Percentiles rank a stretch among this genome's conserved stretches.
phyloP scores from a whole-genome alignment of 2,888 invertebrate species.

The Yponomeuta cagnagella region DNA sequence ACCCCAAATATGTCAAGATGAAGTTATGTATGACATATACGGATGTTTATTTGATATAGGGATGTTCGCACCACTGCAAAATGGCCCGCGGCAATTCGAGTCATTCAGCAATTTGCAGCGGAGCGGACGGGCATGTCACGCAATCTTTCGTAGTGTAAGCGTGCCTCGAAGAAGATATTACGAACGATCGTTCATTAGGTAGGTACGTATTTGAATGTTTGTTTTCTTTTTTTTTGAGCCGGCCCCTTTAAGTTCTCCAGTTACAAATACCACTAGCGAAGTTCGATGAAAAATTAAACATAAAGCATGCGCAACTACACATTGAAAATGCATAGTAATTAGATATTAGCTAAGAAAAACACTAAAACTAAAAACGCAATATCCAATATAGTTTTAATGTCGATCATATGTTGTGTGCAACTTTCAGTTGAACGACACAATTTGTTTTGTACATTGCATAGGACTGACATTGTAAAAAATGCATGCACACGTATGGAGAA shows the following conservation, averaged over 20 bases:
- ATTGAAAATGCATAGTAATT: slow-evolving; percentile 38
- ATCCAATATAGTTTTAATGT: background rate
- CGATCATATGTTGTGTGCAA: no score
- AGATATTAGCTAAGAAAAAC: background rate
- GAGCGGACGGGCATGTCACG: background rate
- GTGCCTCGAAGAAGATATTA: no score
- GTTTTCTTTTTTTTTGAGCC: background rate
- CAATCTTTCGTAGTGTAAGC: no score
- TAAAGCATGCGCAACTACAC: slow-evolving; percentile 8
- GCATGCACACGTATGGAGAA: slow-evolving; percentile 37
- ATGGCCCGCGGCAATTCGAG: no score
- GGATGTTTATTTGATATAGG: no score
- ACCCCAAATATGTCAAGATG: no score
- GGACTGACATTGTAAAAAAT: slow-evolving; percentile 29
- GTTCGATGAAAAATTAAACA: background rate
- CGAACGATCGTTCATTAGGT: no score
- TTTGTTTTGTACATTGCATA: slow-evolving; percentile 36
- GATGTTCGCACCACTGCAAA: no score
- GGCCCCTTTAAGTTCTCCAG: slow-evolving; percentile 9
- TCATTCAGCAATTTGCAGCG: no score
- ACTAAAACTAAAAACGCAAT: background rate
- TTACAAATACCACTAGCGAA: background rate
- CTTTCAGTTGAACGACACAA: background rate
- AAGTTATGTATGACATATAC: no score
- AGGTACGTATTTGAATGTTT: no score